phyloP scores from a whole-genome alignment of 2,113 vertebrate species.

The Empidonax alnorum region DNA sequence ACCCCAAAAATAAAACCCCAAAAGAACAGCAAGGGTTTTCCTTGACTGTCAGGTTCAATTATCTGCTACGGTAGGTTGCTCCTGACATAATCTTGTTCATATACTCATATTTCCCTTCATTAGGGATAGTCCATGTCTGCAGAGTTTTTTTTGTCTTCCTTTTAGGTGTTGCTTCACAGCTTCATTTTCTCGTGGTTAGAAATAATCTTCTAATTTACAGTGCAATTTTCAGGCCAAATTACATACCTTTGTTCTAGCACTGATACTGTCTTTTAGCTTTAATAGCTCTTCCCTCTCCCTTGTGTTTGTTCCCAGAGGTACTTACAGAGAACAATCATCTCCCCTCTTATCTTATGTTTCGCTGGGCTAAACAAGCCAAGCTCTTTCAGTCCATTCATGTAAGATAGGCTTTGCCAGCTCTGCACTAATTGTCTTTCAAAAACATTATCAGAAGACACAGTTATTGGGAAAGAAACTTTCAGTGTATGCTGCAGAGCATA shows the following conservation, averaged over 20 bases:
- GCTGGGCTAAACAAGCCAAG: conserved; percentile 4
- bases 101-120: background rate
- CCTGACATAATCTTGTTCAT: background rate
- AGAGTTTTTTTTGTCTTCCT: background rate
- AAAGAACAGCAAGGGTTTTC: background rate
- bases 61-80: background rate
- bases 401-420: background rate
- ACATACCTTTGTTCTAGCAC: background rate
- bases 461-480: background rate
- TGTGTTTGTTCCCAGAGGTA: conserved; percentile 23
- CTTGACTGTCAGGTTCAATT: background rate
- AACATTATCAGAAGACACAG: background rate
- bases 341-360: conserved; percentile 29
- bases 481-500: background rate
- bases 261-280: conserved; percentile 24
- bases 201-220: conserved; percentile 37
- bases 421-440: background rate
- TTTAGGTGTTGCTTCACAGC: background rate
- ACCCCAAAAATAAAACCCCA: fast-evolving
- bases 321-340: background rate
- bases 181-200: conserved; percentile 12
- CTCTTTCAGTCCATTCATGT: background rate
- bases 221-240: conserved; percentile 37
- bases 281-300: background rate
- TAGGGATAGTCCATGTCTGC: background rate